A percentile compares a stretch with the other conserved stretches of the same genome.
These are phyloP conservation scores for Sitta carolinensis DNA, from an alignment of 2,797 vertebrate genomes.

Conservation along the genomic window DNA sequence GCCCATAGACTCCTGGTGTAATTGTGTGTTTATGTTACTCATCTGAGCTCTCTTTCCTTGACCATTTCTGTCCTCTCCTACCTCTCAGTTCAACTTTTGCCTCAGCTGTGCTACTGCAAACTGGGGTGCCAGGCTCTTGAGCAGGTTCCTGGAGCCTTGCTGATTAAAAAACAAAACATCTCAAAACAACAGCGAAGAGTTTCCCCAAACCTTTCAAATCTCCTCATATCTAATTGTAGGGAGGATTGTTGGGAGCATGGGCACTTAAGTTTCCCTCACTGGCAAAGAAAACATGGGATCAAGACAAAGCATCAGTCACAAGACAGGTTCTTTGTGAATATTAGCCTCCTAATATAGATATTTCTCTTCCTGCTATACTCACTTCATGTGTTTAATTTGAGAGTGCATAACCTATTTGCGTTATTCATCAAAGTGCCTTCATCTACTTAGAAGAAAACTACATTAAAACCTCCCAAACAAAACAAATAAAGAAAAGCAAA, in stretches of 20 bases:
- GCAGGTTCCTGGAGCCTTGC: neutral
- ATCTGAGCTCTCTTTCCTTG: neutral
- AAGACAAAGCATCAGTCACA: neutral
- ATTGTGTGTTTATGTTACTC: neutral
- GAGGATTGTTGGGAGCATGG: neutral
- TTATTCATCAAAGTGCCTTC: neutral
- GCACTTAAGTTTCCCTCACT: neutral
- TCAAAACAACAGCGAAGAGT: neutral
- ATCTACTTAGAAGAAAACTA: neutral
- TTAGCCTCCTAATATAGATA: neutral
- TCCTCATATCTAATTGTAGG: neutral
- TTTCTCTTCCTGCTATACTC: neutral
- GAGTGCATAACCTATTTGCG: neutral
- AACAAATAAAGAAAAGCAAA: neutral
- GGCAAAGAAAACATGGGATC: neutral
- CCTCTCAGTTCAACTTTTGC: neutral
- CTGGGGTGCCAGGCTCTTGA: neutral
- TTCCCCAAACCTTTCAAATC: neutral
- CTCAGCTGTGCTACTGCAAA: neutral
- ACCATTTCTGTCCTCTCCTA: neutral
- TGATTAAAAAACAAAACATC: fast-evolving
- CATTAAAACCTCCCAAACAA: neutral
- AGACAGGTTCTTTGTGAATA: neutral
- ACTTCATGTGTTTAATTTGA: neutral
- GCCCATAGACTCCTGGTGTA: neutral